phyloP scores from a whole-genome alignment of 2,797 vertebrate genomes.

The Paramormyrops hopkinsi region DNA sequence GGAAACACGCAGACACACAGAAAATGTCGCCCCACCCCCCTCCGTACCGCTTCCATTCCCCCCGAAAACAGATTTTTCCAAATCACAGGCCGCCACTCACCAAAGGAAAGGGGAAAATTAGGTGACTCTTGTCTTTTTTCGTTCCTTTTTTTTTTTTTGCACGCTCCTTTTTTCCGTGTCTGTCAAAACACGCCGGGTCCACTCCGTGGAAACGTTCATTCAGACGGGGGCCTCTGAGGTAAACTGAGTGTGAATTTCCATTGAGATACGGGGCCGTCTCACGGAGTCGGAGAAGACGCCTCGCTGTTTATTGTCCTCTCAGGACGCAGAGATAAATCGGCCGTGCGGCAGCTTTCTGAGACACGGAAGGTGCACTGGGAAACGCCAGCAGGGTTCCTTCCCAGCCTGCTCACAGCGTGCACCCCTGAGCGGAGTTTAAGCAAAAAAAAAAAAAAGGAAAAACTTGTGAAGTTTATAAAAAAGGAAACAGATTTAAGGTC shows the following conservation, averaged over 20 bases:
- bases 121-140: constrained; percentile 24
- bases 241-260: constrained; percentile 37
- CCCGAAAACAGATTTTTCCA: constrained; percentile 24
- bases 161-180: constrained; percentile 27
- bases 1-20: background rate
- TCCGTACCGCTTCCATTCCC: background rate
- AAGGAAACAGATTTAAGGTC: constrained; percentile 17
- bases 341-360: constrained; percentile 34
- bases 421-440: background rate
- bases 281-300: background rate
- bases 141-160: background rate
- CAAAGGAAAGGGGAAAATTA: constrained; percentile 28
- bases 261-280: constrained; percentile 27
- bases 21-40: background rate
- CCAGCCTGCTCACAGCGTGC: background rate
- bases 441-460: background rate
- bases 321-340: constrained; percentile 23
- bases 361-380: constrained; percentile 11
- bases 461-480: background rate
- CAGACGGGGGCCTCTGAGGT: constrained; percentile 30
- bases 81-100: constrained; percentile 16
- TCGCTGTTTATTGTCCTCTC: constrained; percentile 18
- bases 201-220: constrained; percentile 31
- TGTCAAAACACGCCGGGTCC: constrained; percentile 35
- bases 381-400: constrained; percentile 21